A percentile compares a stretch with the other conserved stretches of the same genome.
Evolutionary conservation across 2,113 vertebrate species (phyloP).

Genomic region (Tachysurus fulvidraco): DNA sequence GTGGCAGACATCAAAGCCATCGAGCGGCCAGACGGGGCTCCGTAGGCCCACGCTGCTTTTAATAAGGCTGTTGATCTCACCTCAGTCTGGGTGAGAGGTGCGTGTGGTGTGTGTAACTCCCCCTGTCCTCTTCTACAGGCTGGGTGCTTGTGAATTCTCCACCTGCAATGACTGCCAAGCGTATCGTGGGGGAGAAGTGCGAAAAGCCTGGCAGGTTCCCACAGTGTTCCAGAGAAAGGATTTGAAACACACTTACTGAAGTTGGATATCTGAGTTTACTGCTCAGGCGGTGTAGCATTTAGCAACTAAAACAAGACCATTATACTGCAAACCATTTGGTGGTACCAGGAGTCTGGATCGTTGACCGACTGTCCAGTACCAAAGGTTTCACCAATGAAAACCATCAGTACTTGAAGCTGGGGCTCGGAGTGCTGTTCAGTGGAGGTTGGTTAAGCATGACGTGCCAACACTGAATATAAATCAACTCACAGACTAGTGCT

Average conservation of each 20-base stretch:
- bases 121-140: constrained; percentile 44
- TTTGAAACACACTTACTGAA: constrained; percentile 34
- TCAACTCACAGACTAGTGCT: background rate
- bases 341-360: background rate
- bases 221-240: constrained; percentile 37
- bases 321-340: background rate
- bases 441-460: constrained; percentile 5
- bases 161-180: constrained; percentile 47
- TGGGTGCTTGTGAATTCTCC: constrained; percentile 46
- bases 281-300: background rate
- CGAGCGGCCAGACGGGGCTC: constrained; percentile 43
- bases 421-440: background rate
- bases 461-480: background rate
- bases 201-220: constrained; percentile 52
- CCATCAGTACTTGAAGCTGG: background rate
- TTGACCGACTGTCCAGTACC: background rate
- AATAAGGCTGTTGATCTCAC: constrained; percentile 45
- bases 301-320: background rate
- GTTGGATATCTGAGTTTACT: constrained; percentile 9
- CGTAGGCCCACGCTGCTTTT: constrained; percentile 42
- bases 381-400: background rate
- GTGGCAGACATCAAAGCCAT: constrained; percentile 51
- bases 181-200: constrained; percentile 50
- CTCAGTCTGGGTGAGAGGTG: constrained; percentile 38
- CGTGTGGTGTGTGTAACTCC: constrained; percentile 35